Conservation (phyloP, 2,888 invertebrate species). For the Pachycephus smyrnensis region DNA sequence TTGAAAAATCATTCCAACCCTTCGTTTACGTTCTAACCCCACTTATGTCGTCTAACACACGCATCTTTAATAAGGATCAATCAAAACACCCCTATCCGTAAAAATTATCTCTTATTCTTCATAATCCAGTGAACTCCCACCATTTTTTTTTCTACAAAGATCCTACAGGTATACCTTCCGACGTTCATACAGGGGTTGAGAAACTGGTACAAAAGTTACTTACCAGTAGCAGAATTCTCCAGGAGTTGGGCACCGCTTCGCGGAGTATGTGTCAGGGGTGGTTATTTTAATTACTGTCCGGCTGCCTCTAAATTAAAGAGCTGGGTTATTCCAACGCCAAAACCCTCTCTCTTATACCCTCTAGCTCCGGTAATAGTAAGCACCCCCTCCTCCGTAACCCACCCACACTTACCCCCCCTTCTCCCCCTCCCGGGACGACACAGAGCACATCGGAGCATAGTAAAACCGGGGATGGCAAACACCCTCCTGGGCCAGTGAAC, state of each 20-base stretch:
- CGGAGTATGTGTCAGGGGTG: slow-evolving; percentile 59
- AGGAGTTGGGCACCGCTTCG: slow-evolving; percentile 57
- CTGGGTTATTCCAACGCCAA: slow-evolving; percentile 60
- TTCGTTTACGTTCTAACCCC: neutral
- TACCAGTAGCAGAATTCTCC: neutral
- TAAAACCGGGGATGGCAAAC: slow-evolving; percentile 8
- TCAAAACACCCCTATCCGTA: no score
- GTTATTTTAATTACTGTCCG: slow-evolving; percentile 67
- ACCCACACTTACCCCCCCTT: slow-evolving; percentile 44
- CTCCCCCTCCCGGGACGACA: slow-evolving; percentile 16
- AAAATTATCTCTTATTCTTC: no score
- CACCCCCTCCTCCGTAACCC: slow-evolving; percentile 28
- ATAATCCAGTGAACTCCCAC: no score
- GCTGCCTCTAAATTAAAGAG: slow-evolving; percentile 65
- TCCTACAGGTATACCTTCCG: neutral
- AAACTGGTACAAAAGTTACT: neutral
- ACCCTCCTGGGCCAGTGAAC: slow-evolving; percentile 18
- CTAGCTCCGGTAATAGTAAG: slow-evolving; percentile 39
- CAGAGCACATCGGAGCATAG: neutral
- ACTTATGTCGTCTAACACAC: no score
- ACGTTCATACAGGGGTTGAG: neutral
- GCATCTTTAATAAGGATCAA: no score
- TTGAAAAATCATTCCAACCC: neutral
- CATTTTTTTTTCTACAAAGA: neutral
- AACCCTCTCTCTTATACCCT: slow-evolving; percentile 46